These are phyloP conservation scores for Pangasius sanitwongsei DNA, from an alignment of 2,797 vertebrate genomes.

Conservation along the genomic window DNA sequence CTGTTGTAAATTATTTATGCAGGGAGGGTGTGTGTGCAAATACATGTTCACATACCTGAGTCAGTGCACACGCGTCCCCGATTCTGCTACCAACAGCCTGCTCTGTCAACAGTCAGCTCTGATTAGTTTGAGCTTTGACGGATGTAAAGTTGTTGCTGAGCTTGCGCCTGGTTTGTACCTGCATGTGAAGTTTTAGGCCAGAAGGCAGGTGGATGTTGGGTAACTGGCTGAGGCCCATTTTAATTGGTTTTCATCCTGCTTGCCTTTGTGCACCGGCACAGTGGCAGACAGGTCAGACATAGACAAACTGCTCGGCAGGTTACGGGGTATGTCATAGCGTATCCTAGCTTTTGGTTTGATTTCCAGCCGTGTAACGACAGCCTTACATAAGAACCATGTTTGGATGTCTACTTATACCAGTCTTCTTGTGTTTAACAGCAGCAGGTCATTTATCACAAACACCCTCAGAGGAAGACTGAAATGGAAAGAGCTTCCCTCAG, in stretches of 20 bases:
- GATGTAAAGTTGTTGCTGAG: conserved; percentile 43
- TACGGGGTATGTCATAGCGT: background rate
- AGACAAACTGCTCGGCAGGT: background rate
- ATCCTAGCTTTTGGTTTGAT: conserved; percentile 12
- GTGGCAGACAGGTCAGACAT: conserved; percentile 5
- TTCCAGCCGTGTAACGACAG: background rate
- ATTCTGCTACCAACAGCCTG: conserved; percentile 64
- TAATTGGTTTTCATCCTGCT: conserved; percentile 46
- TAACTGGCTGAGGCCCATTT: conserved; percentile 32
- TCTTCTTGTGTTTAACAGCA: conserved; percentile 31
- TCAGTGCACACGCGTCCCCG: conserved; percentile 66
- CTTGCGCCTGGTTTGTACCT: conserved; percentile 44
- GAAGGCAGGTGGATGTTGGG: conserved; percentile 49
- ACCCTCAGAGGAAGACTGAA: background rate
- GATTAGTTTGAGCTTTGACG: conserved; percentile 57
- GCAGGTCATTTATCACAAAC: conserved; percentile 44
- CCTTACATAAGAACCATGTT: conserved; percentile 28
- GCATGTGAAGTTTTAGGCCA: conserved; percentile 55
- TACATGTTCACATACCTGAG: conserved; percentile 7
- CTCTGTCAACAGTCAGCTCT: conserved; percentile 68
- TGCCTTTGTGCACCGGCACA: conserved; percentile 16
- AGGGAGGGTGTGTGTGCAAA: conserved; percentile 59
- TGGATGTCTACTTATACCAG: conserved; percentile 26
- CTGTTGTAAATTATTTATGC: conserved; percentile 74
- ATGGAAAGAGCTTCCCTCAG: conserved; percentile 32